Evolutionary conservation across 2,113 vertebrate species (phyloP).

Genomic region (Lichenostomus cassidix): DNA sequence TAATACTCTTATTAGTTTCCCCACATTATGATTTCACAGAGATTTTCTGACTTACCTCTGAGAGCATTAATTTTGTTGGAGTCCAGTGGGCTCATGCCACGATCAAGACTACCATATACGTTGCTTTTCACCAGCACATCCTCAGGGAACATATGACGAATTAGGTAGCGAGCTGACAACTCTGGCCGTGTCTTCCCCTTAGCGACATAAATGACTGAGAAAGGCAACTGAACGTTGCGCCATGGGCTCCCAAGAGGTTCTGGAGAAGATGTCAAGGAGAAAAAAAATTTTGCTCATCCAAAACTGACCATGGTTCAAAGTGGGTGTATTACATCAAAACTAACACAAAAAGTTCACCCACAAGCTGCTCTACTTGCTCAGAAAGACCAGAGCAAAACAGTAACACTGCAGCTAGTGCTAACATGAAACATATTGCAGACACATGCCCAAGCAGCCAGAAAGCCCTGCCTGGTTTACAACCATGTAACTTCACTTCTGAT

Average conservation of each 20-base stretch:
- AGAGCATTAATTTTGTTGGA: conserved; percentile 77
- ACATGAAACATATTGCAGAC: background rate
- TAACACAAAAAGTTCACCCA: background rate
- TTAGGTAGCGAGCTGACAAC: conserved; percentile 74
- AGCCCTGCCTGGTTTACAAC: background rate
- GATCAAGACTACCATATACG: conserved; percentile 66
- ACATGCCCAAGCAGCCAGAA: background rate
- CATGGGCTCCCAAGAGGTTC: conserved; percentile 72
- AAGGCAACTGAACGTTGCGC: conserved; percentile 71
- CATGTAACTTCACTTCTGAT: background rate
- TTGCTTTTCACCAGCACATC: conserved; percentile 77
- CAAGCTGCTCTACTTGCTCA: background rate
- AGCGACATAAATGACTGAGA: conserved; percentile 64
- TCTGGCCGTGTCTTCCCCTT: conserved; percentile 70
- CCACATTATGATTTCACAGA: background rate
- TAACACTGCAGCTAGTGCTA: background rate
- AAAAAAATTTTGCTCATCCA: background rate
- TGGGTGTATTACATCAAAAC: background rate
- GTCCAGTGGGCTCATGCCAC: conserved; percentile 71
- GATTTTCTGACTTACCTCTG: conserved; percentile 68
- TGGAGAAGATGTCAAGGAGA: conserved; percentile 5
- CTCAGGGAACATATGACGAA: conserved; percentile 77
- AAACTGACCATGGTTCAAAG: background rate
- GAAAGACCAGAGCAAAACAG: background rate
- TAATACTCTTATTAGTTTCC: background rate